Evolutionary conservation across 2,797 vertebrate species (phyloP).

Genomic region (Protonibea diacanthus): DNA sequence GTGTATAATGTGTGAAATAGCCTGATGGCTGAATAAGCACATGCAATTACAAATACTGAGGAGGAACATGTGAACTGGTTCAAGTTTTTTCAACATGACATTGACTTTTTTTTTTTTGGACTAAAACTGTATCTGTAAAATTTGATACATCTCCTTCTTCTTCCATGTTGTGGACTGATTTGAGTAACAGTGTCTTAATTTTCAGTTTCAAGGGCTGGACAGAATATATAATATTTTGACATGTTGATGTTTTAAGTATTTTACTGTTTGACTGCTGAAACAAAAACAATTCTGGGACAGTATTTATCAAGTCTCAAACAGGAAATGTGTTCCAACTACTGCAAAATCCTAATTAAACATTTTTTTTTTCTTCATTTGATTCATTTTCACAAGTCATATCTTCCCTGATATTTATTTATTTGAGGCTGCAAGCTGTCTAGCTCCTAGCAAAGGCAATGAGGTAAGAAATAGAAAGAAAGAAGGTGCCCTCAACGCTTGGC

Average conservation of each 20-base stretch:
- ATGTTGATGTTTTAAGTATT: conserved; percentile 21
- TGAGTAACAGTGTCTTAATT: conserved; percentile 8
- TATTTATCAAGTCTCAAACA: conserved; percentile 3
- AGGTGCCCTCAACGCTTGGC: conserved; percentile 21
- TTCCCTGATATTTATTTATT: conserved; percentile 7
- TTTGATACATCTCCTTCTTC: conserved; percentile 3
- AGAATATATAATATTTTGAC: conserved; percentile 1
- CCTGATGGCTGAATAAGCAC: conserved; percentile 15
- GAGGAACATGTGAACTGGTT: neutral
- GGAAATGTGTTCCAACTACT: conserved; percentile 1
- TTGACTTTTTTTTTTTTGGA: conserved; percentile 14
- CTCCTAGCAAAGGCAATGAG: conserved; percentile 25
- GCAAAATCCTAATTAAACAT: neutral
- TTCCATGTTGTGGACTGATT: conserved; percentile 11
- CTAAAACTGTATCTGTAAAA: conserved; percentile 17
- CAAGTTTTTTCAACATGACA: conserved; percentile 4
- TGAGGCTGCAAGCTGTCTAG: no score
- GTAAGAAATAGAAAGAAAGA: conserved; percentile 19
- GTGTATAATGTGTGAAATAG: conserved; percentile 8
- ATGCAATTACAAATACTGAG: conserved; percentile 10
- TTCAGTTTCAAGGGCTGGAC: conserved; percentile 6
- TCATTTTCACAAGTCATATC: neutral
- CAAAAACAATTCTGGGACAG: neutral
- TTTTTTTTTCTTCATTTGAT: neutral
- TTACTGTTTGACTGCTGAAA: neutral